Evolutionary conservation across 1,140 invertebrate genomes (phyloP).

Genomic region (Leptinotarsa defecta): DNA sequence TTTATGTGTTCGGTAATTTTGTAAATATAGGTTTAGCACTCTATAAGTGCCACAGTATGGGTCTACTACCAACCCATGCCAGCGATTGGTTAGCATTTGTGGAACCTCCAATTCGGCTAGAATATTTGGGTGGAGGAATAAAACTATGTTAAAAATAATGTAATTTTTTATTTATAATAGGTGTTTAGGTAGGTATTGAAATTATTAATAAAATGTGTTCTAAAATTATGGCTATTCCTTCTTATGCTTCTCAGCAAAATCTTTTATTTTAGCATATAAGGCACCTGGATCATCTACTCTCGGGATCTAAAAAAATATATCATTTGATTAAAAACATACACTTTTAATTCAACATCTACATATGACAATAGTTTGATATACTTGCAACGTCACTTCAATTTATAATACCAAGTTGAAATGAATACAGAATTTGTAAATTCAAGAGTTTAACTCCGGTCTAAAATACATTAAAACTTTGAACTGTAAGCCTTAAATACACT

Average conservation of each 20-base stretch:
- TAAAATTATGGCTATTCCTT: constrained; percentile 54
- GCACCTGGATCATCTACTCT: constrained; percentile 78
- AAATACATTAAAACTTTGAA: too few species aligned
- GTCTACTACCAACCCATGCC: constrained; percentile 93
- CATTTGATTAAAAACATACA: too few species aligned
- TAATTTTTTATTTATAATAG: constrained; percentile 40
- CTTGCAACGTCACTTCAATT: too few species aligned
- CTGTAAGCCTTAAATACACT: too few species aligned
- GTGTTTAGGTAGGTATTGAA: constrained; percentile 25
- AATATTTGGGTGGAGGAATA: constrained; percentile 86
- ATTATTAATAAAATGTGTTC: constrained; percentile 25
- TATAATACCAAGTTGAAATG: too few species aligned
- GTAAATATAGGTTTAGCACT: constrained; percentile 90
- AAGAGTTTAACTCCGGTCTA: too few species aligned
- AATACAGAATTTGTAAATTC: too few species aligned
- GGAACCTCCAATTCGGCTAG: constrained; percentile 84
- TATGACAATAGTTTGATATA: too few species aligned
- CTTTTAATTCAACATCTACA: too few species aligned
- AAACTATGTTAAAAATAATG: constrained; percentile 63
- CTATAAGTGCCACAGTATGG: constrained; percentile 99
- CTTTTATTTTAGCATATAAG: constrained; percentile 69
- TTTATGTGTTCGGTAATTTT: constrained; percentile 94
- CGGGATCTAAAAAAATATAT: constrained; percentile 67
- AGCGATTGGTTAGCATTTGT: constrained; percentile 99
- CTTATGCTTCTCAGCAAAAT: constrained; percentile 69